Evolutionary conservation across 1,140 invertebrate species (phyloP), one percentile per base, ranked within the genome.

Genomic region (Andricus grossulariae): DNA sequence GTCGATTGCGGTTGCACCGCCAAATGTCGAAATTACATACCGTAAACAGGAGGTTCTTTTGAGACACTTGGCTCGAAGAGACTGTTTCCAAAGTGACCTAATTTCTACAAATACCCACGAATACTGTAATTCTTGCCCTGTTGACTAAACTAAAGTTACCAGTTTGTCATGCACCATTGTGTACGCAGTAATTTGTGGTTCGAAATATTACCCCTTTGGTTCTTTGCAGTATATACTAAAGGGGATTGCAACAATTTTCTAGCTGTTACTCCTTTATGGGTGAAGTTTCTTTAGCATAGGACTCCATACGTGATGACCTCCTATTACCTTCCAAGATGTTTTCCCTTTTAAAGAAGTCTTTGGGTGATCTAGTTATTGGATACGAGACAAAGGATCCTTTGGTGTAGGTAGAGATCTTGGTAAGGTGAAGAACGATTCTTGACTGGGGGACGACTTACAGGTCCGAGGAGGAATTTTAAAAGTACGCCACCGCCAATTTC

Each of bases 401-500:
- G 39, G 25, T 66, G 25, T 32, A 32, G 21, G 21, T 60, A 60
- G 15, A 60, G 19, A 66, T 66, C 15, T 13, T 16, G 11, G 13
- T 66, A 32, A 13, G 13, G 21, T 16, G 13, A 39, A 66, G 60
- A 66, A 39, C 39, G 60, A 13, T 60, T 12, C 25, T 32, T 66
- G 15, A 60, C 25, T 32, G 32, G 25, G 16, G 21, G 57, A 60
- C 57, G 60, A 66, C 25, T 66, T 66, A 15, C 60, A 66, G 15
- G 60, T 66, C 60, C 60, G 25, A 25, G 12, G n/a, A 66, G 60
- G 25, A 39, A 66, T 39, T 66, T 66, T 66, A 66, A 66, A 66
- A 66, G 13, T 50, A 13, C 21, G 18, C 55, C 21, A 70, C 70
- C 77, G 70, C 74, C 78, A 79, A 79, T 79, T 79, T 76, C 74